Base-by-base conservation (phyloP, 2,888 invertebrate genomes). In the Lordiphosa andalusiaca region DNA sequence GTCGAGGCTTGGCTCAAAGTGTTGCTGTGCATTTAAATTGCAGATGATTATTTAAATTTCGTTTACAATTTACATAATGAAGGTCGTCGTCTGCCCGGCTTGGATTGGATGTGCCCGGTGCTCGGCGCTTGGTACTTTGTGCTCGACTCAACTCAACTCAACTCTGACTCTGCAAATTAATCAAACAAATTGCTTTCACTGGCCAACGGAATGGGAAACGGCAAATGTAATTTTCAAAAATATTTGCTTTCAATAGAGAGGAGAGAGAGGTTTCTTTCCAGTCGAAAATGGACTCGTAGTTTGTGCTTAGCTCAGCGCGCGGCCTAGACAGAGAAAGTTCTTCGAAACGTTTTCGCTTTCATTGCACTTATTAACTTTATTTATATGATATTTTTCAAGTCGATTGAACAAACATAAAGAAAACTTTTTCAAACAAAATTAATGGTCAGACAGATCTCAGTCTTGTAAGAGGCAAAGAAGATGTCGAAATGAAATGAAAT, bases 31-130 rank as follows among this genome's bases (percentile, higher is more conserved):
- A 80, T 80, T 80, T 85, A 80, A 80, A 80, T 85, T 80, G 84
- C 68, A 83, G 85, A 80, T 83, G 78, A 80, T 80, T 80, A 80
- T 80, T 80, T 80, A 80, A 80, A 85, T 76, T 80, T 85, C 84
- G 58, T 68, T 72, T 80, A 83, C 84, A 80, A 80, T 85, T 80
- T 83, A 76, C 85, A 80, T 80, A 80, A 80, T 80, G 78, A 80
- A 80, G 85, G 84, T 80, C 84, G 84, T 80, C 84, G 63, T 46
- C 47, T 30, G 30, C 30, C 30, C 30, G 9, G 38, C 38, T 50
- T 44, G 30, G 25, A 44, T 30, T 10, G 30, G 10, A 33, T 30
- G 33, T 16, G 44, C 44, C 9, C 9, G 30, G 30, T 30, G 9
- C 30, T 30, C 30, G 7, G 9, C 3, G 30, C 30, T 6, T 6